A percentile compares a stretch with the other conserved stretches of the same genome.
Conservation (phyloP, 92 coral and sea anemone genomes). For the Porites lobata region DNA sequence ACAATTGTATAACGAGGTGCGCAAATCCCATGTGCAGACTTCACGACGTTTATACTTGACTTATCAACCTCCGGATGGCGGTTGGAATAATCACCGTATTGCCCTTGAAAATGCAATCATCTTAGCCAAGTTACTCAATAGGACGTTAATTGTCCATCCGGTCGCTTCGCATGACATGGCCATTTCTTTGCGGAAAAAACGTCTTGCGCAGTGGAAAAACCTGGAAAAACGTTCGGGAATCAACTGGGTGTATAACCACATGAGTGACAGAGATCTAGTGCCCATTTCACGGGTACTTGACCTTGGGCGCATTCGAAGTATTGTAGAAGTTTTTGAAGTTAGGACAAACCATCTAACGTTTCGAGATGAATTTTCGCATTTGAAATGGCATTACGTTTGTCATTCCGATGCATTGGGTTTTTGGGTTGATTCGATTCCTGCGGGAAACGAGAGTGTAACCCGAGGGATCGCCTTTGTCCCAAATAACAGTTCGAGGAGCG, state of each 20-base stretch:
- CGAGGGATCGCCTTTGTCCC: conserved; percentile 28
- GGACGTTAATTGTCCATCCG: conserved; percentile 61
- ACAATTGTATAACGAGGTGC: conserved; percentile 51
- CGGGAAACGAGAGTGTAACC: conserved; percentile 16
- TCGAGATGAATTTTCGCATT: conserved; percentile 34
- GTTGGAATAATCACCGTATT: conserved; percentile 68
- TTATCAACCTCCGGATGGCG: conserved; percentile 73
- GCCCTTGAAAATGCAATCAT: conserved; percentile 64
- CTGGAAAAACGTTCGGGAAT: conserved; percentile 59
- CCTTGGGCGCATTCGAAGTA: conserved; percentile 47
- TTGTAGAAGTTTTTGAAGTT: conserved; percentile 64
- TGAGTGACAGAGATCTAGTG: conserved; percentile 58
- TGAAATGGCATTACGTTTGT: conserved; percentile 70
- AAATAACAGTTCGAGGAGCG: conserved; percentile 53
- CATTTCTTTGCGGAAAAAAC: conserved; percentile 32
- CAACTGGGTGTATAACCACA: conserved; percentile 71
- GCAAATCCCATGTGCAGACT: conserved; percentile 42
- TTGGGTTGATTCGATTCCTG: conserved; percentile 73
- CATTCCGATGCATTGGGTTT: conserved; percentile 62
- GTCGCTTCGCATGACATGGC: conserved; percentile 57
- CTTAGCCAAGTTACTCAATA: conserved; percentile 59
- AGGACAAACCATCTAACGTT: conserved; percentile 65
- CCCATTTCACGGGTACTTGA: conserved; percentile 71
- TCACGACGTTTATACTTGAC: conserved; percentile 51
- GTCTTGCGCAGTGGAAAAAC: conserved; percentile 40